Conservation (phyloP, 2,113 vertebrate genomes). For the Grammomys dolichurus region DNA sequence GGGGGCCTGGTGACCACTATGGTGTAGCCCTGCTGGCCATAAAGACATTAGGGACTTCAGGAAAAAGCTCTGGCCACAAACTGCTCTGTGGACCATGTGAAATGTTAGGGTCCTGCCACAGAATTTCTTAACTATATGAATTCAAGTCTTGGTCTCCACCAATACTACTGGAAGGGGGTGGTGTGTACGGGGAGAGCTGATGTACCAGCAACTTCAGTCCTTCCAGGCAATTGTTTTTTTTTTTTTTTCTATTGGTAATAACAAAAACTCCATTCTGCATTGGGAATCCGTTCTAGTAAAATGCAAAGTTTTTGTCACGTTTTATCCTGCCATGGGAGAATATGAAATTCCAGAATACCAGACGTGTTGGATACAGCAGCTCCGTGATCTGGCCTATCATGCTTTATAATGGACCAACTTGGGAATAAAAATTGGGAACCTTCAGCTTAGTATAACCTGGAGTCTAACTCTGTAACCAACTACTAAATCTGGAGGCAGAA, state of each 20-base stretch:
- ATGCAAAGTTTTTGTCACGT: not conserved
- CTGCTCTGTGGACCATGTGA: not conserved
- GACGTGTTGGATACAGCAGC: not conserved
- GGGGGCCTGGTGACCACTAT: not conserved
- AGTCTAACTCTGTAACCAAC: not conserved
- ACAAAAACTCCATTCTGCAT: not conserved
- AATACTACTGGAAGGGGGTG: not conserved
- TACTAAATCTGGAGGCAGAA: not conserved
- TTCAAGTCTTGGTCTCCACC: not conserved
- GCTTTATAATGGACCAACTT: not conserved
- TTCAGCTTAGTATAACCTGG: not conserved
- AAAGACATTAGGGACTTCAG: not conserved
- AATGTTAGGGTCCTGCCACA: not conserved
- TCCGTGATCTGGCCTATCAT: not conserved
- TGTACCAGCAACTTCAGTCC: not conserved
- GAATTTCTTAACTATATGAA: not conserved
- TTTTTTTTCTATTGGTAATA: slow-evolving; percentile 11
- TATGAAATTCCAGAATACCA: not conserved
- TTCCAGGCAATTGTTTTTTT: not conserved
- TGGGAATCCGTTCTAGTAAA: slow-evolving; percentile 2
- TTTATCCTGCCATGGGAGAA: not conserved
- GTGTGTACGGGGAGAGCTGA: too few relatives aligned
- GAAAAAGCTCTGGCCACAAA: not conserved
- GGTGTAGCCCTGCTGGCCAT: not conserved
- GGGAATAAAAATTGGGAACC: not conserved